phyloP scores from a whole-genome alignment of 2,113 vertebrate species.

The Strix aluco region DNA sequence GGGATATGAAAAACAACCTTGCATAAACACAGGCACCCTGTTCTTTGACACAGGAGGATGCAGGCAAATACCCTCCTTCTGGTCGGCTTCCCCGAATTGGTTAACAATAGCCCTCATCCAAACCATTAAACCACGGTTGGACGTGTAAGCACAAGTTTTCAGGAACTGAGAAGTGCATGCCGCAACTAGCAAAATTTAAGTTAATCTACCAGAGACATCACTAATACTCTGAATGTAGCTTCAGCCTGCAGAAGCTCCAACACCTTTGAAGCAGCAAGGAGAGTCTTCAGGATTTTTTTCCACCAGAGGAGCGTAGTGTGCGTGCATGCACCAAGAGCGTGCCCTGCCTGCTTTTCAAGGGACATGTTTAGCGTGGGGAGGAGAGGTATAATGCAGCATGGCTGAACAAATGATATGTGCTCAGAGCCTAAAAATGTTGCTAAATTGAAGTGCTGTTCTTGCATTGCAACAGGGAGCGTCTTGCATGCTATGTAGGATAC shows the following conservation, averaged over 20 bases:
- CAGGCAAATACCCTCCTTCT: background rate
- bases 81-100: background rate
- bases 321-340: rapidly evolving
- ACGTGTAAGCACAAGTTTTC: background rate
- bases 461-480: background rate
- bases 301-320: background rate
- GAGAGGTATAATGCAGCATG: background rate
- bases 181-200: background rate
- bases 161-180: background rate
- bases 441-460: background rate
- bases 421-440: background rate
- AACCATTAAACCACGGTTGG: background rate
- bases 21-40: background rate
- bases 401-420: background rate
- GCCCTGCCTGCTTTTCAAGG: background rate
- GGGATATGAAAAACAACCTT: background rate
- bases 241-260: background rate
- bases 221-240: background rate
- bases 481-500: background rate
- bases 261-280: background rate
- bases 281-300: background rate
- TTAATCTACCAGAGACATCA: background rate
- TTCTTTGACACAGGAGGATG: background rate
- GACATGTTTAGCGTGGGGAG: background rate
- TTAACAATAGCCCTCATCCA: background rate